Base-by-base conservation (phyloP, 2,113 vertebrate genomes). In the Hippocampus guttulatus region DNA sequence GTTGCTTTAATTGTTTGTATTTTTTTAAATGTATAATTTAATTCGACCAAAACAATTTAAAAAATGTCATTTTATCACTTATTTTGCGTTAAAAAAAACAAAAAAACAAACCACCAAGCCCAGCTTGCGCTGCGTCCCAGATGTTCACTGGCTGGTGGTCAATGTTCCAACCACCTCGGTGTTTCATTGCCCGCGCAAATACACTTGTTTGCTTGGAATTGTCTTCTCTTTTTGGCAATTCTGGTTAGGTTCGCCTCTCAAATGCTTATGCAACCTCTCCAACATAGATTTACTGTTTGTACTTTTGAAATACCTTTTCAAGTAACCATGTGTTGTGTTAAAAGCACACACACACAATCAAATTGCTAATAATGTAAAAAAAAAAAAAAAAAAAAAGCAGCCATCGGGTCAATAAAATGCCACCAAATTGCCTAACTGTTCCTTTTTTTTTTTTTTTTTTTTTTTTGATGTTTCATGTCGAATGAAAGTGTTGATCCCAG, bases 271-370 rank as follows among this genome's bases (percentile, higher is more conserved):
- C 85, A 92, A 90, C 23, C 54, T 62, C 75, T 47, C 41, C 14
- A 67, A 75, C 79, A 89, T 85, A 89, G 90, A 88, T 88, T 91
- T 87, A 85, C 82, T 86, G 82, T 64, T 41, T 1, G 5, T 23
- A 21, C 41, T 45, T 65, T 25, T 1, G 23, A 65, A 65, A n/a
- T n/a, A 27, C 10, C 27, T 58, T 12, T n/a, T n/a, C 8, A n/a
- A 27, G 23, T 33, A 15, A 18, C 2, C 7, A 33, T 61, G 58
- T 61, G 27, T 61, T 33, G 6, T 12, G 5, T 58, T 27, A 58
- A 47, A 18, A 27, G 52, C 8, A 66, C 41, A 23, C 11, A 16
- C 8, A 3, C 8, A 3, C 7, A 21, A 54, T 20, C 2, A n/a
- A 2, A n/a, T 21, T 54, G 52, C 52, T 54, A 9, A 38, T 54